These are phyloP conservation scores for Protaetia brevitarsis DNA, from an alignment of 1,140 invertebrate species.

Conservation along the genomic window DNA sequence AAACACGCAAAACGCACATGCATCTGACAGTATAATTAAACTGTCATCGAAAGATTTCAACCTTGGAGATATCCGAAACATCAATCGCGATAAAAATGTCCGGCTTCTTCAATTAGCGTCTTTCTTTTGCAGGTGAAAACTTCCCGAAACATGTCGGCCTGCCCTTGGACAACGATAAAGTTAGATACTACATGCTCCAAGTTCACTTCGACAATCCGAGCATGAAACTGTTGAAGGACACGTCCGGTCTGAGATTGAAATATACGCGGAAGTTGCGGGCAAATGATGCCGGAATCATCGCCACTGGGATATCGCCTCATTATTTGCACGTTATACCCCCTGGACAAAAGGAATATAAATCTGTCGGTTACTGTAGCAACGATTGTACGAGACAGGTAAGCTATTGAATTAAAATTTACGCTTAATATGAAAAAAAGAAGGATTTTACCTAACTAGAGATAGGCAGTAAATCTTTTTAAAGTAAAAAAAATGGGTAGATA, in stretches of 20 bases:
- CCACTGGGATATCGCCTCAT: constrained; percentile 76
- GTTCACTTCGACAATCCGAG: constrained; percentile 82
- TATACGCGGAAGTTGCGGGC: constrained; percentile 68
- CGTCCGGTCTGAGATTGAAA: constrained; percentile 76
- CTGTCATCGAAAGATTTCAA: neutral
- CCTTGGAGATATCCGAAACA: neutral
- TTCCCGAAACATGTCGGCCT: constrained; percentile 78
- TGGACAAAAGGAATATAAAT: constrained; percentile 65
- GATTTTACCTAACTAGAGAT: too few species aligned
- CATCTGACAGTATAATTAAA: constrained; percentile 1
- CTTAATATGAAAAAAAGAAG: neutral
- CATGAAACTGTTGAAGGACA: constrained; percentile 65
- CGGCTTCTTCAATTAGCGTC: too few species aligned
- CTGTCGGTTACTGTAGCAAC: constrained; percentile 75
- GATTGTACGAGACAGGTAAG: constrained; percentile 72
- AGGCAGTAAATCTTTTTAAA: too few species aligned
- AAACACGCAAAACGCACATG: neutral
- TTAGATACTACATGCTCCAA: constrained; percentile 84
- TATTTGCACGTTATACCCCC: constrained; percentile 80
- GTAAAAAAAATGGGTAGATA: too few species aligned
- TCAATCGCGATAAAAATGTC: too few species aligned
- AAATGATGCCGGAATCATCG: constrained; percentile 77
- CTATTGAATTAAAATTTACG: neutral
- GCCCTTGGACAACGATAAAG: constrained; percentile 68
- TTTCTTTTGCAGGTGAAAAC: constrained; percentile 63